Evolutionary conservation across 2,888 invertebrate species (phyloP).

Genomic region (Drosophila robusta): DNA sequence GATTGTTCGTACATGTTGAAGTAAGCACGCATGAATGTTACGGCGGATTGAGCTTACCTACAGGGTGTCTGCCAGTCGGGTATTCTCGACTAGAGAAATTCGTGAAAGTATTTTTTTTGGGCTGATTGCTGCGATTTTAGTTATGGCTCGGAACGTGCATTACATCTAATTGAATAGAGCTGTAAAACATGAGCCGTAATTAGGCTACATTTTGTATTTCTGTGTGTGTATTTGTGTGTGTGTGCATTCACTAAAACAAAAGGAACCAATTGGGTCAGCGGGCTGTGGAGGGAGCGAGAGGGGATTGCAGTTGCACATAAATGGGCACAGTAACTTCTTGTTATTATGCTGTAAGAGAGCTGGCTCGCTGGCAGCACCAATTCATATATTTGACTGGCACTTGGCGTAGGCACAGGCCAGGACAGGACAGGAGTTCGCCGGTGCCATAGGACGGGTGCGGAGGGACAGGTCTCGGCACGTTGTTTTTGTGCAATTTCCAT

Average conservation of each 20-base stretch:
- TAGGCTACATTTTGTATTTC: conserved; percentile 55
- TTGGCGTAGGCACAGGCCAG: conserved; percentile 61
- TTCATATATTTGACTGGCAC: conserved; percentile 76
- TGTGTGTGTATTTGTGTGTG: conserved; percentile 2
- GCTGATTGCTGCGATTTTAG: conserved; percentile 42
- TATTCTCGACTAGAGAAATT: background rate
- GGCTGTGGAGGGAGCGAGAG: background rate
- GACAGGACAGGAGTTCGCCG: background rate
- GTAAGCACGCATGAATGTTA: no score
- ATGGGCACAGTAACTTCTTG: conserved; percentile 66
- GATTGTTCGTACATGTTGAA: no score
- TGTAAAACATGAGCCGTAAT: conserved; percentile 70
- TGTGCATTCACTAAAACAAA: conserved; percentile 34
- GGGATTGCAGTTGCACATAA: conserved; percentile 36
- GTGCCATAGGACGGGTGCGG: conserved; percentile 36
- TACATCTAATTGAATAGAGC: conserved; percentile 74
- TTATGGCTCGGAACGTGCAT: conserved; percentile 51
- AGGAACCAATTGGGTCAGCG: conserved; percentile 57
- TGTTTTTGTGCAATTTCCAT: conserved; percentile 73
- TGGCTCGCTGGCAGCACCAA: conserved; percentile 50
- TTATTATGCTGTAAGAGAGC: conserved; percentile 63
- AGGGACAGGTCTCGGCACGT: conserved; percentile 17
- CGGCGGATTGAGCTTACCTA: background rate
- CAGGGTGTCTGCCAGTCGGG: background rate
- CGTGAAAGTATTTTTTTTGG: conserved; percentile 4